Percentiles rank a stretch among this genome's conserved stretches.
Conservation (phyloP, 2,113 vertebrate genomes). For the Dermatemys mawii region DNA sequence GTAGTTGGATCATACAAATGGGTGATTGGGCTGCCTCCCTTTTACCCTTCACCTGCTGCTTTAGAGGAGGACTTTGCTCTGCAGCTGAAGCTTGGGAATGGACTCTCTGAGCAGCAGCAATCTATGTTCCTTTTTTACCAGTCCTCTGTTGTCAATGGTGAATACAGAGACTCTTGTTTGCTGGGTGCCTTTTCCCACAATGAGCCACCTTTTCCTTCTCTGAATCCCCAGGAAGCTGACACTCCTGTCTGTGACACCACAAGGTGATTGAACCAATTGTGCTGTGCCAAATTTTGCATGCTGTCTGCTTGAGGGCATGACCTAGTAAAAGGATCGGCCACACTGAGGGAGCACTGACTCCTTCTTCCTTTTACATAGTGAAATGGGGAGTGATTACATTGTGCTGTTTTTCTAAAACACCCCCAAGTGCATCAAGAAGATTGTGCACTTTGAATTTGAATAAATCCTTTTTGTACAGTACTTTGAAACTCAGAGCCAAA, state of each 20-base stretch:
- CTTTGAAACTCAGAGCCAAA: neutral
- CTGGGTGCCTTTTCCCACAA: neutral
- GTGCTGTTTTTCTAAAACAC: neutral
- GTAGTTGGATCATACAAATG: neutral
- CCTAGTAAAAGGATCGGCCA: neutral
- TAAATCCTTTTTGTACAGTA: neutral
- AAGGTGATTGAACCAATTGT: neutral
- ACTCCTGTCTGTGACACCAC: neutral
- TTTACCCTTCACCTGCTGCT: neutral
- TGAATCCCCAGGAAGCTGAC: neutral
- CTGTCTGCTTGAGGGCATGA: neutral
- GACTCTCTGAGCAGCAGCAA: neutral
- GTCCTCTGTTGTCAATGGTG: neutral
- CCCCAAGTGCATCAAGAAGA: neutral
- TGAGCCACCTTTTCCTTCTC: neutral
- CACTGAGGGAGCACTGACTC: neutral
- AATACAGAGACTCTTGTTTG: neutral
- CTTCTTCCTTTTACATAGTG: neutral
- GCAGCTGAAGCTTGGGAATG: constrained; percentile 8
- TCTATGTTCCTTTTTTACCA: neutral
- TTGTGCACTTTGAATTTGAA: neutral
- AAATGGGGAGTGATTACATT: neutral
- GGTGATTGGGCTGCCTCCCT: neutral
- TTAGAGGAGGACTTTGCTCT: neutral
- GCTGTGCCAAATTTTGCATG: neutral